Evolutionary conservation across 2,888 invertebrate genomes (phyloP).

Genomic region (Dasypolia templi): DNA sequence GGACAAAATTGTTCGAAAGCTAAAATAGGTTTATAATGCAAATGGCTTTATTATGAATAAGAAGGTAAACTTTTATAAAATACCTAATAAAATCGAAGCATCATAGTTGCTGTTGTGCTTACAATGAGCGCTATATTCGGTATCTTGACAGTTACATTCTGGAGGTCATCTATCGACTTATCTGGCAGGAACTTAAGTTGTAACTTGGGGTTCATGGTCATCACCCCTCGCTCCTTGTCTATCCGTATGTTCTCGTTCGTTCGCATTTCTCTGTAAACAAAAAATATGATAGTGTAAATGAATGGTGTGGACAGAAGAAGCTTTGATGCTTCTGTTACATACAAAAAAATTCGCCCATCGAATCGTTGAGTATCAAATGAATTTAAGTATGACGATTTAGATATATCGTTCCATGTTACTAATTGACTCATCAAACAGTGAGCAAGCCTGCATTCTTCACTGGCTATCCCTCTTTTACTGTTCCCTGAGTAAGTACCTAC

Average conservation of each 20-base stretch:
- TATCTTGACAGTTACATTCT: slow-evolving; percentile 88
- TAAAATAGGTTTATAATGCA: too few species aligned
- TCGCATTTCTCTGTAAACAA: slow-evolving; percentile 91
- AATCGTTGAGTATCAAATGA: background rate
- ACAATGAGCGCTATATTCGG: slow-evolving; percentile 53
- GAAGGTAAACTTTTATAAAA: too few species aligned
- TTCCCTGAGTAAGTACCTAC: background rate
- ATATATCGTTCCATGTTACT: background rate
- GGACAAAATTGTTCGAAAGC: too few species aligned
- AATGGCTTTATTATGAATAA: too few species aligned
- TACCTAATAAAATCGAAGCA: too few species aligned
- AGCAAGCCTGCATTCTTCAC: background rate
- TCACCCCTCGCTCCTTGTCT: slow-evolving; percentile 91
- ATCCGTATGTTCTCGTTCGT: slow-evolving; percentile 92
- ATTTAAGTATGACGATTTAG: background rate
- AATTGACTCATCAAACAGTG: background rate
- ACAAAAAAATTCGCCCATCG: background rate
- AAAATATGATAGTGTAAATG: background rate
- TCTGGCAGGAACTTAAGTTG: slow-evolving; percentile 91
- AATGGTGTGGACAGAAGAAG: background rate
- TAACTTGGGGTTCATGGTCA: slow-evolving; percentile 92
- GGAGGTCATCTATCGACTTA: slow-evolving; percentile 92
- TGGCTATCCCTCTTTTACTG: background rate
- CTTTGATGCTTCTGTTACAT: background rate
- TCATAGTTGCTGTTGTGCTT: slow-evolving; percentile 10